These are phyloP conservation scores for Aleiodes alternator DNA, from an alignment of 2,888 invertebrate genomes.

Conservation along the genomic window DNA sequence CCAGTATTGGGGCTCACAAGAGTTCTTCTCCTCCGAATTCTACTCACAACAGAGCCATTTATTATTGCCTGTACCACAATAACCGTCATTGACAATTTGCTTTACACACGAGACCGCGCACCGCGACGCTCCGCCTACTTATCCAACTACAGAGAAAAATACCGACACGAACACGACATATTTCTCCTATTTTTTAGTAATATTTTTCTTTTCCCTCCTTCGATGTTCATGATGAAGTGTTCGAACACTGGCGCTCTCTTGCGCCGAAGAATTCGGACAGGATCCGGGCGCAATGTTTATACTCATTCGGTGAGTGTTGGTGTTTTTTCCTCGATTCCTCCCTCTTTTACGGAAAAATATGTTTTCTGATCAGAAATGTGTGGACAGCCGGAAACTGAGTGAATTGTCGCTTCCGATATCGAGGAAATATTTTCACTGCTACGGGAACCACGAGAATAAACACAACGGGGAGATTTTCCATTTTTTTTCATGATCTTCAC, in stretches of 20 bases:
- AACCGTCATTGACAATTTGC: constrained; percentile 71
- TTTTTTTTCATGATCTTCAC: too few relatives aligned
- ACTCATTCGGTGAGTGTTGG: constrained; percentile 13
- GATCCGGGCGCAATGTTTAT: constrained; percentile 42
- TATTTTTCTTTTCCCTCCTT: not conserved
- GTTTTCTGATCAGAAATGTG: constrained; percentile 4
- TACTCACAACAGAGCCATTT: constrained; percentile 26
- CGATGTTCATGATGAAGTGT: not conserved
- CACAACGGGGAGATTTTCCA: too few relatives aligned
- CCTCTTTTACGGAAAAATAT: not conserved
- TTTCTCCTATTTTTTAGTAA: not conserved
- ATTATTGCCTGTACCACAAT: constrained; percentile 33
- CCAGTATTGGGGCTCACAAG: constrained; percentile 15
- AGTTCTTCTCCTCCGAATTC: constrained; percentile 3
- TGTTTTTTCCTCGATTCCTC: constrained; percentile 8
- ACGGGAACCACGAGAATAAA: too few relatives aligned
- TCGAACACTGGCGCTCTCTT: constrained; percentile 11
- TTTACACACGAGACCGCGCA: constrained; percentile 71
- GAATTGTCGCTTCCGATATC: constrained; percentile 20
- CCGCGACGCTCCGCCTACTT: constrained; percentile 72
- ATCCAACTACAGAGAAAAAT: constrained; percentile 69
- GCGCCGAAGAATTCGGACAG: constrained; percentile 19
- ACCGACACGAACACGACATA: constrained; percentile 19
- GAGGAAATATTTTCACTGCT: not conserved
- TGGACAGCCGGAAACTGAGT: constrained; percentile 22